A percentile compares a stretch with the other conserved stretches of the same genome.
phyloP scores from a whole-genome alignment of 2,888 invertebrate species.

The Hemaris fuciformis region DNA sequence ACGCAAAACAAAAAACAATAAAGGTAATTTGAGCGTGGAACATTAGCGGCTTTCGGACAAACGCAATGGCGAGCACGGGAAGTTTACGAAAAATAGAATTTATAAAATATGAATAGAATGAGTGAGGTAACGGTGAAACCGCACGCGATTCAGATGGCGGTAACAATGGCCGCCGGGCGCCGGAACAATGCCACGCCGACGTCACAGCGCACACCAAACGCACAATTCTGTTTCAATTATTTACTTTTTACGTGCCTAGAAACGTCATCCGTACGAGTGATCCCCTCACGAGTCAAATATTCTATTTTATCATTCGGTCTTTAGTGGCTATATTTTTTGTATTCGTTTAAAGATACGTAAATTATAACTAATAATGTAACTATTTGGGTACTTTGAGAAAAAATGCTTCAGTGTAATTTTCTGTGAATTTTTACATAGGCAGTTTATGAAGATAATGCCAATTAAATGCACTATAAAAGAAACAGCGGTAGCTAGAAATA shows the following conservation, averaged over 20 bases:
- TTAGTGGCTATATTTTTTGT: too few species aligned
- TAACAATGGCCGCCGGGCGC: background rate
- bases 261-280: background rate
- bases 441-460: too few species aligned
- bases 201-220: slow-evolving; percentile 11
- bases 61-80: background rate
- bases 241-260: background rate
- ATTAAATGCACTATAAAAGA: too few species aligned
- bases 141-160: background rate
- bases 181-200: background rate
- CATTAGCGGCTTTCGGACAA: background rate
- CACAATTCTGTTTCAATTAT: slow-evolving; percentile 14
- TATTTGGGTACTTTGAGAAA: too few species aligned
- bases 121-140: background rate
- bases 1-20: background rate
- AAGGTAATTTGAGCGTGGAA: background rate
- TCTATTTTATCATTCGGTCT: too few species aligned
- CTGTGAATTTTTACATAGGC: too few species aligned
- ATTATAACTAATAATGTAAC: too few species aligned
- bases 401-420: too few species aligned
- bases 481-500: too few species aligned
- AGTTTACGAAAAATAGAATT: background rate
- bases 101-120: background rate
- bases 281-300: background rate
- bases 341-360: too few species aligned